Evolutionary conservation across 2,888 invertebrate species (phyloP).

Genomic region (Acronicta alni): DNA sequence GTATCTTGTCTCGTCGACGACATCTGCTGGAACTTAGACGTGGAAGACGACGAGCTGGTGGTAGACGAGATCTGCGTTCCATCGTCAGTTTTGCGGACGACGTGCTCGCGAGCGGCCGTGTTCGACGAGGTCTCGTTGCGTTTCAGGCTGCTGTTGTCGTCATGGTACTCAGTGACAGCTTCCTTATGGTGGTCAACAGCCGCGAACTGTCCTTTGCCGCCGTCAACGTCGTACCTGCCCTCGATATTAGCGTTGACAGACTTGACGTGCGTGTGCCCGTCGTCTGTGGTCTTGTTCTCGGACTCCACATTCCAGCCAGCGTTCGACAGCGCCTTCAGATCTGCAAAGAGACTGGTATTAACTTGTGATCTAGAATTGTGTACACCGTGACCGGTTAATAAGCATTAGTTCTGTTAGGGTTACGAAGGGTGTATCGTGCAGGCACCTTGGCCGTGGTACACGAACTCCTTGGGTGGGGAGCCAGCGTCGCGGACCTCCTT

Average conservation of each 20-base stretch:
- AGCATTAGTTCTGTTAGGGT: conserved; percentile 81
- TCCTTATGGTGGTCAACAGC: conserved; percentile 90
- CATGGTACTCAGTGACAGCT: conserved; percentile 82
- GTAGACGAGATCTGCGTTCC: conserved; percentile 78
- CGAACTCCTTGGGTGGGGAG: conserved; percentile 92
- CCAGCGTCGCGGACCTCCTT: conserved; percentile 94
- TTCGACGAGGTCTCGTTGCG: conserved; percentile 77
- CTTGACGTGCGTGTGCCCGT: conserved; percentile 90
- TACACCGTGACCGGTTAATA: conserved; percentile 70
- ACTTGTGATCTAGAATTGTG: not conserved
- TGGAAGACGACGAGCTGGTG: conserved; percentile 75
- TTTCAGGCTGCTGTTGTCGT: conserved; percentile 80
- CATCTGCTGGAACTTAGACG: conserved; percentile 77
- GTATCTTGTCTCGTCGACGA: conserved; percentile 76
- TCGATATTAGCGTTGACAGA: conserved; percentile 91
- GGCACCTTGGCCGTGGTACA: conserved; percentile 86
- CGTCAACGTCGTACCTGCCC: conserved; percentile 90
- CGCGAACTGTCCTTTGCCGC: conserved; percentile 91
- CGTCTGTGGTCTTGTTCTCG: conserved; percentile 90
- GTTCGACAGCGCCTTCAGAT: conserved; percentile 84
- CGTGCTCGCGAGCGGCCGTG: conserved; percentile 79
- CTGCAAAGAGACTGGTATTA: conserved; percentile 69
- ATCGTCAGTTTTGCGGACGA: conserved; percentile 79
- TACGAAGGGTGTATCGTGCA: conserved; percentile 60
- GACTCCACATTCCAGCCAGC: conserved; percentile 92